phyloP scores from a whole-genome alignment of 2,113 vertebrate species.

The Saguinus midas region DNA sequence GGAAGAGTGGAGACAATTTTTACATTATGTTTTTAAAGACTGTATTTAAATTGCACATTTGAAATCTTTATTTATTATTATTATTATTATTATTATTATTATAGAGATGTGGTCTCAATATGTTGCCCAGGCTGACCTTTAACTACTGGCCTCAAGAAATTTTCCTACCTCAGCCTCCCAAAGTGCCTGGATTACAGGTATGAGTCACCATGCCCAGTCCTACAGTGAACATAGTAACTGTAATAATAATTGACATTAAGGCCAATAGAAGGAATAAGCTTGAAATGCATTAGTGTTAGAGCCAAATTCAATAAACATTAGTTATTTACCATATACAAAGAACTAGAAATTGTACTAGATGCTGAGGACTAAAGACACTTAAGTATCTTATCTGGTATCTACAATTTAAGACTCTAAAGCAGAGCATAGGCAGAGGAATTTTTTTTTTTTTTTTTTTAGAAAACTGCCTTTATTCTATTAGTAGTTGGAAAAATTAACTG shows the following conservation, averaged over 20 bases:
- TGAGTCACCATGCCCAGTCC: too few species aligned
- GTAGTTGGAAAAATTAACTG: too few species aligned
- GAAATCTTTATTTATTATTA: too few species aligned
- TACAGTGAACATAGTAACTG: background rate
- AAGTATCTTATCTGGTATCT: background rate
- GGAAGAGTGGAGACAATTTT: background rate
- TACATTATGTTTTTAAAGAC: background rate
- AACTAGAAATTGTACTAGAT: background rate
- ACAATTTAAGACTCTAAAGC: background rate
- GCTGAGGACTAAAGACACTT: background rate
- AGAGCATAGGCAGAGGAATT: background rate
- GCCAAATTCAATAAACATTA: slow-evolving; percentile 17
- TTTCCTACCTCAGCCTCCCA: too few species aligned
- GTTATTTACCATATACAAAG: slow-evolving; percentile 11
- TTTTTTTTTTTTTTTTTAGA: too few species aligned
- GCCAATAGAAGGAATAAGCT: background rate
- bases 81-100: too few species aligned
- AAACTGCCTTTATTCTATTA: too few species aligned
- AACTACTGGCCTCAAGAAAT: too few species aligned
- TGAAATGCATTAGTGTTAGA: slow-evolving; percentile 14
- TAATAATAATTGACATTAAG: background rate
- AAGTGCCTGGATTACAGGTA: too few species aligned
- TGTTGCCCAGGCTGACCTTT: too few species aligned
- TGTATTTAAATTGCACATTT: background rate
- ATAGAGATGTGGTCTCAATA: too few species aligned